Evolutionary conservation across 2,888 invertebrate genomes (phyloP).

Genomic region (Phragmatobia fuliginosa): DNA sequence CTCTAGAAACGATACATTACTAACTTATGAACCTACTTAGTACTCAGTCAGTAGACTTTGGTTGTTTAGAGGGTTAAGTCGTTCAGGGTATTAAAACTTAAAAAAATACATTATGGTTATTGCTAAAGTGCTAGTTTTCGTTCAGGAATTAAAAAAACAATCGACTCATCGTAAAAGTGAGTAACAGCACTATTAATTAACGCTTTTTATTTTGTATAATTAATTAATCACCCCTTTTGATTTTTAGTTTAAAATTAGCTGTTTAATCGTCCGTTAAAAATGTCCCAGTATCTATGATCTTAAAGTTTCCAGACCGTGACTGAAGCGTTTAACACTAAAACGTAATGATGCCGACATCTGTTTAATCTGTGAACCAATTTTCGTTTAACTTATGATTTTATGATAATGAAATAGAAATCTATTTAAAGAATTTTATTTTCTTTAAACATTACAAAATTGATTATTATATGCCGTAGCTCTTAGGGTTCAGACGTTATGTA

Average conservation of each 20-base stretch:
- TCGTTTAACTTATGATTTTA: background rate
- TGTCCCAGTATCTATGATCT: slow-evolving; percentile 32
- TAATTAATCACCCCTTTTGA: background rate
- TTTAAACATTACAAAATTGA: background rate
- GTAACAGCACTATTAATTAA: slow-evolving; percentile 34
- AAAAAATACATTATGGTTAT: slow-evolving; percentile 50
- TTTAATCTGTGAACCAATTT: slow-evolving; percentile 5
- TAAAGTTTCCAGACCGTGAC: slow-evolving; percentile 26
- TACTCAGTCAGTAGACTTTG: slow-evolving; percentile 52
- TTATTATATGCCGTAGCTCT: background rate
- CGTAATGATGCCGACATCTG: slow-evolving; percentile 26
- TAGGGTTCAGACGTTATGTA: background rate
- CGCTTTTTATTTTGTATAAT: background rate
- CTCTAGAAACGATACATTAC: slow-evolving; percentile 39
- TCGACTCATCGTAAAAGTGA: slow-evolving; percentile 57
- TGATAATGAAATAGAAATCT: background rate
- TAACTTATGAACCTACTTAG: slow-evolving; percentile 28
- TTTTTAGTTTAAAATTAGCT: background rate
- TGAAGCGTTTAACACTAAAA: slow-evolving; percentile 33
- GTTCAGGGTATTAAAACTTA: slow-evolving; percentile 33
- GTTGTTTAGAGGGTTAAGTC: slow-evolving; percentile 39
- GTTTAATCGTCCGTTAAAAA: slow-evolving; percentile 33
- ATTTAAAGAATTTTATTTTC: background rate
- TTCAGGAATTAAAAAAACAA: slow-evolving; percentile 54
- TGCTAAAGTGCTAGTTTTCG: slow-evolving; percentile 58